phyloP scores from a whole-genome alignment of 1,140 invertebrate species.

The Aphaenogaster rudis region DNA sequence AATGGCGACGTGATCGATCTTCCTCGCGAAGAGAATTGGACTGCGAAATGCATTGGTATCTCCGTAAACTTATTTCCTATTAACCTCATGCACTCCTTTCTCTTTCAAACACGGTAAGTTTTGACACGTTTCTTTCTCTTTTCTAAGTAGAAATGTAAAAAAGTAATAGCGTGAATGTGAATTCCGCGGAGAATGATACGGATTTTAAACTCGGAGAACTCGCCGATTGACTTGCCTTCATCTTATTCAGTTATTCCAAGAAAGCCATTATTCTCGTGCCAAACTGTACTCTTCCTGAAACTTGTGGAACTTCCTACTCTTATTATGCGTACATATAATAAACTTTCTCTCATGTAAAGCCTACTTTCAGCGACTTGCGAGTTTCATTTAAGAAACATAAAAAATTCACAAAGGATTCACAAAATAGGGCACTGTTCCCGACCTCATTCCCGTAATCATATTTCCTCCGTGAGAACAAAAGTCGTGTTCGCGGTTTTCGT shows the following conservation, averaged over 20 bases:
- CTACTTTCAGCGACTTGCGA: not conserved
- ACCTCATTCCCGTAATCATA: not conserved
- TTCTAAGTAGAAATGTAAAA: not conserved
- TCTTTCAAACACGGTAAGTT: not conserved
- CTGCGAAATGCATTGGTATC: not conserved
- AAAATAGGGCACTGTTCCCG: not conserved
- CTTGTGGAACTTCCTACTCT: not conserved
- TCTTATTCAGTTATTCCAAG: not conserved
- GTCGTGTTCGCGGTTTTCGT: not conserved
- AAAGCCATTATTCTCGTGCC: slow-evolving; percentile 7
- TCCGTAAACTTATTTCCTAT: not conserved
- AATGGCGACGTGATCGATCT: not conserved
- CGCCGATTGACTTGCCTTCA: not conserved
- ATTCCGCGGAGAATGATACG: not conserved
- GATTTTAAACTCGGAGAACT: slow-evolving; percentile 19
- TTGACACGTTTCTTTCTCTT: not conserved
- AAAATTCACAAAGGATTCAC: not conserved
- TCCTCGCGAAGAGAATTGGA: not conserved
- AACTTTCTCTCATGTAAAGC: not conserved
- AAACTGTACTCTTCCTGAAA: not conserved
- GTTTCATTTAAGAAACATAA: not conserved
- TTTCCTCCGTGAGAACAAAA: not conserved
- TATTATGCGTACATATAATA: not conserved
- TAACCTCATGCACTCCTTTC: not conserved
- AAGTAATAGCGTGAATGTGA: not conserved